These are phyloP conservation scores for Saccostrea cuccullata DNA, from an alignment of 1,140 invertebrate genomes.

Conservation along the genomic window DNA sequence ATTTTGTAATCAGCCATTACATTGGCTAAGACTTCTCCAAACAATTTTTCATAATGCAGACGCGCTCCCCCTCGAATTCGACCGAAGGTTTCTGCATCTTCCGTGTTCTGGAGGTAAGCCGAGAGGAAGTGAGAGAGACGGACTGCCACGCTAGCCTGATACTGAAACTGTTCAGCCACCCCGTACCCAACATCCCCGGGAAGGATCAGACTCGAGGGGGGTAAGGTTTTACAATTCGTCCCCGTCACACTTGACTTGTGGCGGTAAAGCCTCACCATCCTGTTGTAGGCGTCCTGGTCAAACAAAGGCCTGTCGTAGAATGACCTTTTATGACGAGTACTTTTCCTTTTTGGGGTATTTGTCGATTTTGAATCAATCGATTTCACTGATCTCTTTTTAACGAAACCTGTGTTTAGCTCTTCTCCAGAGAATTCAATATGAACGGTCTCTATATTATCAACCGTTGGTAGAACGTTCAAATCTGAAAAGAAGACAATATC, in stretches of 20 bases:
- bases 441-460: not conserved
- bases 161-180: slow-evolving; percentile 92
- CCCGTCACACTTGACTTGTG: slow-evolving; percentile 60
- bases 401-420: not conserved
- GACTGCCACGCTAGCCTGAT: slow-evolving; percentile 79
- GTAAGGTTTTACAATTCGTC: slow-evolving; percentile 58
- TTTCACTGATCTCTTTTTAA: not conserved
- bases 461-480: not conserved
- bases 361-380: not conserved
- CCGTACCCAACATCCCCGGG: slow-evolving; percentile 89
- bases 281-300: slow-evolving; percentile 47
- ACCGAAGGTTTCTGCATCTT: slow-evolving; percentile 64
- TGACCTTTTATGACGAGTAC: slow-evolving; percentile 37
- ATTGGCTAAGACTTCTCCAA: slow-evolving; percentile 86
- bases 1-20: slow-evolving; percentile 91
- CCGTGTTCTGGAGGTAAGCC: slow-evolving; percentile 65
- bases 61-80: slow-evolving; percentile 64
- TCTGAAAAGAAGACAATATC: not conserved
- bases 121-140: slow-evolving; percentile 66
- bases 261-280: slow-evolving; percentile 62
- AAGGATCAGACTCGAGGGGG: slow-evolving; percentile 55
- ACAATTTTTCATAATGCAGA: slow-evolving; percentile 70
- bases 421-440: slow-evolving; percentile 22
- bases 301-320: slow-evolving; percentile 79
- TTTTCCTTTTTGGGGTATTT: not conserved